Evolutionary conservation across 2,113 vertebrate species (phyloP).

Genomic region (Speoplatyrhinus poulsoni): DNA sequence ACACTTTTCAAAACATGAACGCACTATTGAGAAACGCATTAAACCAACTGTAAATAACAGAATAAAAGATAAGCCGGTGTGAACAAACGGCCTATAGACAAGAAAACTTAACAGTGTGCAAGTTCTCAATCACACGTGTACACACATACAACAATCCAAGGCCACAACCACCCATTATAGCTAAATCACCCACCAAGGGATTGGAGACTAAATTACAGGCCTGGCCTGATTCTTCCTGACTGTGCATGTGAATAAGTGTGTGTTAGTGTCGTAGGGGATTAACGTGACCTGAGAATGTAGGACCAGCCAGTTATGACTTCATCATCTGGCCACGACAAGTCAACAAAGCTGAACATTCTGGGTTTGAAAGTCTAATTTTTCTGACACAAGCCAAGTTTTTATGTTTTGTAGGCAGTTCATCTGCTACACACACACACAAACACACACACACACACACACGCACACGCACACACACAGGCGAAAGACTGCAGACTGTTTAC

Average conservation of each 20-base stretch:
- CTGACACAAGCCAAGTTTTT: neutral
- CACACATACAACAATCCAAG: conserved; percentile 40
- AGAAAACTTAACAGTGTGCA: too few relatives aligned
- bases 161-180: conserved; percentile 71
- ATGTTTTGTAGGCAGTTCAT: neutral
- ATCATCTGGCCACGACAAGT: neutral
- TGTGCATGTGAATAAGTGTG: conserved; percentile 63
- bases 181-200: conserved; percentile 65
- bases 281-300: conserved; percentile 57
- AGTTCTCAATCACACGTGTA: conserved; percentile 21
- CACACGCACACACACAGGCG: conserved; percentile 3
- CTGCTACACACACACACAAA: neutral
- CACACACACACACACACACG: neutral
- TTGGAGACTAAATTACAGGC: conserved; percentile 64
- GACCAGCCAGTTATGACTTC: conserved; percentile 26
- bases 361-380: too few relatives aligned
- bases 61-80: too few relatives aligned
- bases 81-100: too few relatives aligned
- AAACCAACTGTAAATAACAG: too few relatives aligned
- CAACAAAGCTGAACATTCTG: too few relatives aligned
- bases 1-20: too few relatives aligned
- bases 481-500: conserved; percentile 4
- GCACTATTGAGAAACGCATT: too few relatives aligned
- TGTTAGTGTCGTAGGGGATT: conserved; percentile 70
- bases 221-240: conserved; percentile 65